These are phyloP conservation scores for Eutolmus rufibarbis DNA, from an alignment of 2,888 invertebrate species.

Conservation along the genomic window DNA sequence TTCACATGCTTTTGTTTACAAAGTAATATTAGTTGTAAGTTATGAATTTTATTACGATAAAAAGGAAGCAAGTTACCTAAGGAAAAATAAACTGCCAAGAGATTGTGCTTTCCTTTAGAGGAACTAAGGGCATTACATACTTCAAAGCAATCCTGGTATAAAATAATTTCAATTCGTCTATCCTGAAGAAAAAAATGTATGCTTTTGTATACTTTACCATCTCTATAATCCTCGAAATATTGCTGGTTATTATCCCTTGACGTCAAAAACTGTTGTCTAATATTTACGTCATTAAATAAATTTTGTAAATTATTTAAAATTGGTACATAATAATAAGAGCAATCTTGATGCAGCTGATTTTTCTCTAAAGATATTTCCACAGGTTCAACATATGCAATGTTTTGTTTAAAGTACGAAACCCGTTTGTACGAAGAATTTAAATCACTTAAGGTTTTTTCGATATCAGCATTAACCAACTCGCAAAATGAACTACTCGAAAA, in stretches of 20 bases:
- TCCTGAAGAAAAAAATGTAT: neutral
- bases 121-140: neutral
- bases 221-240: neutral
- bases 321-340: constrained; percentile 40
- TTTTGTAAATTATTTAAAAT: neutral
- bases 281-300: neutral
- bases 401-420: neutral
- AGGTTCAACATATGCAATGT: constrained; percentile 15
- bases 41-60: neutral
- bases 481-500: neutral
- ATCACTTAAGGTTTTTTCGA: neutral
- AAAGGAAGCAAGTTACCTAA: neutral
- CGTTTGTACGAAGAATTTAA: constrained; percentile 4
- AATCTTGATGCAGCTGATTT: constrained; percentile 39
- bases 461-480: neutral
- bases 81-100: neutral
- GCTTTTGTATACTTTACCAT: neutral
- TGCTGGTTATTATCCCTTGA: neutral
- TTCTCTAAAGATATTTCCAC: constrained; percentile 31
- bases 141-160: neutral
- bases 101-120: neutral
- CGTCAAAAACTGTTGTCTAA: neutral
- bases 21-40: neutral
- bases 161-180: neutral
- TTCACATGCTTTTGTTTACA: neutral